phyloP scores from a whole-genome alignment of 2,888 invertebrate species.

The Rhimphoctona megacephalus region DNA sequence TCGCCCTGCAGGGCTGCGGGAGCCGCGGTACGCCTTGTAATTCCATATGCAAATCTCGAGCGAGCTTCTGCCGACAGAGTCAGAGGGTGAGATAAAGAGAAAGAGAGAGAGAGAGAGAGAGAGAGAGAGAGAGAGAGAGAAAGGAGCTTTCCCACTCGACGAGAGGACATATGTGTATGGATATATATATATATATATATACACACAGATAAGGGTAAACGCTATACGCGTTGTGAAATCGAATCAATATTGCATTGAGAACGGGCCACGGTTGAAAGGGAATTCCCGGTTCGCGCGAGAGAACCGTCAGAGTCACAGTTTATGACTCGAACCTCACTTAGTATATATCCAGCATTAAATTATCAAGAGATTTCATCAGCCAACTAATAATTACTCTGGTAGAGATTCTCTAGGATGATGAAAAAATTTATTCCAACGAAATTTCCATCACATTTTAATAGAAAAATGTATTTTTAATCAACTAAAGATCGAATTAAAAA shows the following conservation, averaged over 20 bases:
- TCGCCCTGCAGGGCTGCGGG: slow-evolving; percentile 40
- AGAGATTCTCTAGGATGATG: neutral
- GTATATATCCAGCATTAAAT: slow-evolving; percentile 11
- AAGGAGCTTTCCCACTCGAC: slow-evolving; percentile 7
- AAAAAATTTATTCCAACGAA: neutral
- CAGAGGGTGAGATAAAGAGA: neutral
- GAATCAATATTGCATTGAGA: slow-evolving; percentile 78
- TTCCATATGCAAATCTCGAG: slow-evolving; percentile 79
- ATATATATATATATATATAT: neutral
- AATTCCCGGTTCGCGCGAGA: slow-evolving; percentile 37
- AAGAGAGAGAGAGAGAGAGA: neutral
- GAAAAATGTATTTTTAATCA: neutral
- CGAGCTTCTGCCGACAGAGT: slow-evolving; percentile 61
- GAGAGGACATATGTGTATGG: slow-evolving; percentile 62
- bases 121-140: neutral
- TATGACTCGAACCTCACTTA: slow-evolving; percentile 21
- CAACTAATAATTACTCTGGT: slow-evolving; percentile 7
- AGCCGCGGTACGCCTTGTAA: slow-evolving; percentile 72
- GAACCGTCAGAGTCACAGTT: slow-evolving; percentile 34
- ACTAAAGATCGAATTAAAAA: neutral
- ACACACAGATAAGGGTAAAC: slow-evolving; percentile 27
- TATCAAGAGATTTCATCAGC: slow-evolving; percentile 13
- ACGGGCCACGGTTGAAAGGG: slow-evolving; percentile 38
- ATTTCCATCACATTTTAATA: neutral
- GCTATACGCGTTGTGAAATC: slow-evolving; percentile 69